Evolutionary conservation across 2,888 invertebrate genomes (phyloP).

Genomic region (Zootermopsis nevadensis): DNA sequence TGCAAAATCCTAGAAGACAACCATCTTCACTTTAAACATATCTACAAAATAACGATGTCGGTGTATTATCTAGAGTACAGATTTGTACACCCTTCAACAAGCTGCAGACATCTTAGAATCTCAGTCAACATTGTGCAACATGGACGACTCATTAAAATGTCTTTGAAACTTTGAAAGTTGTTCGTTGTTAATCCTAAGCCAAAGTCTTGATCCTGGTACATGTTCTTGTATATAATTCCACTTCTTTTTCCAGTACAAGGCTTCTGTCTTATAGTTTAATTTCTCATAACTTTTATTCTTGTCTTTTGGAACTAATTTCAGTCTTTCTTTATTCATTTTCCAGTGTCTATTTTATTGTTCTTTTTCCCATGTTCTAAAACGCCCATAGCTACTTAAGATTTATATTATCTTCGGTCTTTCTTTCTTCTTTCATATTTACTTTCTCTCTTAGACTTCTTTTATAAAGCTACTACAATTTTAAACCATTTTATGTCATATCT

Average conservation of each 20-base stretch:
- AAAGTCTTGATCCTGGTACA: background rate
- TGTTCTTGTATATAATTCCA: background rate
- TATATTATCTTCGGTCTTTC: too few relatives aligned
- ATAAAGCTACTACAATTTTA: too few relatives aligned
- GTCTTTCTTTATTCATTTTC: background rate
- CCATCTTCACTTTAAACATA: too few relatives aligned
- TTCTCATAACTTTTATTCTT: background rate
- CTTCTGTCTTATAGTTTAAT: background rate
- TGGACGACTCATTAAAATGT: background rate
- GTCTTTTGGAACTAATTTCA: background rate
- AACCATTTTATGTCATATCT: too few relatives aligned
- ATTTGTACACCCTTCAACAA: too few relatives aligned
- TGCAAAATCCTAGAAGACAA: too few relatives aligned
- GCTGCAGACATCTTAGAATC: too few relatives aligned
- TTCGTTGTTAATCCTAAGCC: background rate
- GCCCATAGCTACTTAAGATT: too few relatives aligned
- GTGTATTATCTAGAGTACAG: too few relatives aligned
- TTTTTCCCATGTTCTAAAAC: background rate
- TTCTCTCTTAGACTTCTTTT: too few relatives aligned
- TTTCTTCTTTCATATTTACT: too few relatives aligned
- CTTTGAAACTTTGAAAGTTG: background rate
- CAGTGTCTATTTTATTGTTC: background rate
- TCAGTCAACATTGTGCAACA: background rate
- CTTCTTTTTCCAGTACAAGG: background rate
- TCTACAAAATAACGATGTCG: too few relatives aligned